These are phyloP conservation scores for Apamea epomidion DNA, from an alignment of 2,888 invertebrate species.

Conservation along the genomic window DNA sequence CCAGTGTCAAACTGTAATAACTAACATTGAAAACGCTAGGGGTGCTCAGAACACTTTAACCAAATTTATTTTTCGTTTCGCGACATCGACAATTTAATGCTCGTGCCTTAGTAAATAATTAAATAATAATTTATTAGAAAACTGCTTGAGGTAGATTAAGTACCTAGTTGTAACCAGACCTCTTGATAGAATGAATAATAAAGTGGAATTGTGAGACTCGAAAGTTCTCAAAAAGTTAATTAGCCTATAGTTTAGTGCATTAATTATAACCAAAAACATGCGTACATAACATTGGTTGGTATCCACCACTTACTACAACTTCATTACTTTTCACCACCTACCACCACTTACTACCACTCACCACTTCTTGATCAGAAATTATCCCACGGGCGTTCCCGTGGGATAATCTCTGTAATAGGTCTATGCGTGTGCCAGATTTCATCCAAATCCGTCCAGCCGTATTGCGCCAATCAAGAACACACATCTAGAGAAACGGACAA, in stretches of 20 bases:
- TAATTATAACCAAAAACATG: constrained; percentile 4
- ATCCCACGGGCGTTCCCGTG: not conserved
- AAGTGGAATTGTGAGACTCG: constrained; percentile 39
- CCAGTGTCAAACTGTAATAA: constrained; percentile 8
- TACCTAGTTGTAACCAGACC: constrained; percentile 52
- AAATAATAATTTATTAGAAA: constrained; percentile 76
- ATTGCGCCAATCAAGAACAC: not conserved
- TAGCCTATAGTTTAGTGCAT: constrained; percentile 10
- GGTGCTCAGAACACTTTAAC: constrained; percentile 5
- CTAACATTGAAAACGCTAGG: not conserved
- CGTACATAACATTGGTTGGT: not conserved
- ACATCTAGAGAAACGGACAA: not conserved
- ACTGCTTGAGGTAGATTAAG: constrained; percentile 70
- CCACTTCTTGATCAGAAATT: not conserved
- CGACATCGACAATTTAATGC: constrained; percentile 64
- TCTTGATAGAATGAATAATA: constrained; percentile 63
- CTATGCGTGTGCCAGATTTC: not conserved
- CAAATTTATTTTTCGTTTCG: constrained; percentile 38
- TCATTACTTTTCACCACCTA: not conserved
- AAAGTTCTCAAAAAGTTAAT: constrained; percentile 38
- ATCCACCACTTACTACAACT: not conserved
- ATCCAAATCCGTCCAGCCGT: not conserved
- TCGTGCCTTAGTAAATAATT: constrained; percentile 66
- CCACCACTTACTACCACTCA: not conserved
- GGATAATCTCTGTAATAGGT: not conserved